These are phyloP conservation scores for Drosophila tani DNA, from an alignment of 1,140 invertebrate genomes.

Conservation along the genomic window DNA sequence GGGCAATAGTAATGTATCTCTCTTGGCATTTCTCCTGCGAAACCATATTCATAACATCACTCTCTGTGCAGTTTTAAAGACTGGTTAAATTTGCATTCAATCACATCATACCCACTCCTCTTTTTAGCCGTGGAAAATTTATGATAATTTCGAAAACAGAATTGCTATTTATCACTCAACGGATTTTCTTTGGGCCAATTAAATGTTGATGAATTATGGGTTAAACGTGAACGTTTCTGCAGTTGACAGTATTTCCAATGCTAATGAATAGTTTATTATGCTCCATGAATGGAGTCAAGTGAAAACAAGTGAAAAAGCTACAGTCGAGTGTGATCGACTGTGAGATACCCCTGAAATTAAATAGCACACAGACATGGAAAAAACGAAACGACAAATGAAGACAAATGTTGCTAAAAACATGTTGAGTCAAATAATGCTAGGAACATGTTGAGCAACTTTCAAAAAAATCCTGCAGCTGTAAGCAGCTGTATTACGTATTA, in stretches of 20 bases:
- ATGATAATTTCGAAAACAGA: constrained; percentile 51
- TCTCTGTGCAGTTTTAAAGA: background rate
- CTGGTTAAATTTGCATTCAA: constrained; percentile 15
- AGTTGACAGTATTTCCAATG: constrained; percentile 46
- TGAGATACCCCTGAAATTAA: too few relatives aligned
- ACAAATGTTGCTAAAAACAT: too few relatives aligned
- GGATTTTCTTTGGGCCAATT: constrained; percentile 40
- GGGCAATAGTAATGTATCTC: constrained; percentile 38
- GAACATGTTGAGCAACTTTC: too few relatives aligned
- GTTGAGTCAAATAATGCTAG: too few relatives aligned
- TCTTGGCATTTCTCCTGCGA: background rate
- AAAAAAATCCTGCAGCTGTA: too few relatives aligned
- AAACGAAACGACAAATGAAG: too few relatives aligned
- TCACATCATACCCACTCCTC: background rate
- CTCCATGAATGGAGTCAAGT: constrained; percentile 35
- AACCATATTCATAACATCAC: constrained; percentile 1
- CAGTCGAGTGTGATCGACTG: too few relatives aligned
- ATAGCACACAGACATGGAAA: too few relatives aligned
- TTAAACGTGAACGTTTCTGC: constrained; percentile 39
- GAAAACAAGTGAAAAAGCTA: constrained; percentile 18
- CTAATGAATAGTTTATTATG: constrained; percentile 64
- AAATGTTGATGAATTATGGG: constrained; percentile 51
- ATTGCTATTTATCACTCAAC: constrained; percentile 43
- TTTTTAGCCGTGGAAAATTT: constrained; percentile 25
- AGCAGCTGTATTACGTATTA: too few relatives aligned